Conservation (phyloP, 2,888 invertebrate species). For the Mesopsocus fuscifrons region DNA sequence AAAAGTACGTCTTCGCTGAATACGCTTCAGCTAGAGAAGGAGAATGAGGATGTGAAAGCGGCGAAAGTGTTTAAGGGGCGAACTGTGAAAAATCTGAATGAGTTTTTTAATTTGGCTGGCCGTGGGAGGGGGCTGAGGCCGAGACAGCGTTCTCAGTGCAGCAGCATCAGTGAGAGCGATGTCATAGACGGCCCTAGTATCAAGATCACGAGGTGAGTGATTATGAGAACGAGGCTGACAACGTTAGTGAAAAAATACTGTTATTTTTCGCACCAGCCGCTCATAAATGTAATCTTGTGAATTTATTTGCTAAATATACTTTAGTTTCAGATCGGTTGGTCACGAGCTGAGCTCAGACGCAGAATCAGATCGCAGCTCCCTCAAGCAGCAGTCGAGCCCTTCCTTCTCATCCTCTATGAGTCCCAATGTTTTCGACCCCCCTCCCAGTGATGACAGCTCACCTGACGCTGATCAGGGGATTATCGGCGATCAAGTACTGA, state of each 20-base stretch:
- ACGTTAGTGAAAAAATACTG: no score
- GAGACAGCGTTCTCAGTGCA: constrained; percentile 8
- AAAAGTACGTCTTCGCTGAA: background rate
- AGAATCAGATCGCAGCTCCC: background rate
- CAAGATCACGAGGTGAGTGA: background rate
- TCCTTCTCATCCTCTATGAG: constrained; percentile 6
- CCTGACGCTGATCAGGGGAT: background rate
- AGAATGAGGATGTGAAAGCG: constrained; percentile 2
- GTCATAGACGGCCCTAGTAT: background rate
- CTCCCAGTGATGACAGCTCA: constrained; percentile 7
- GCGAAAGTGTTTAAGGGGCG: constrained; percentile 19
- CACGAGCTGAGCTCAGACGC: background rate
- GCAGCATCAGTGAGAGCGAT: constrained; percentile 8
- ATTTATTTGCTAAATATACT: no score
- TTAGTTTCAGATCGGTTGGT: no score
- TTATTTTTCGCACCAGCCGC: no score
- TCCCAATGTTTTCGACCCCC: constrained; percentile 5
- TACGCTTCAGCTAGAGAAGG: background rate
- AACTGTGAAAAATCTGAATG: constrained; percentile 62
- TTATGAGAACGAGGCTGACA: background rate
- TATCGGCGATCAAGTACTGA: constrained; percentile 7
- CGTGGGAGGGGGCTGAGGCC: constrained; percentile 24
- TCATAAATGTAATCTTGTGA: no score
- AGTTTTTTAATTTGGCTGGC: constrained; percentile 60
- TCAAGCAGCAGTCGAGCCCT: constrained; percentile 1